Conservation (phyloP, 2,797 vertebrate species). For the Notamacropus eugenii region DNA sequence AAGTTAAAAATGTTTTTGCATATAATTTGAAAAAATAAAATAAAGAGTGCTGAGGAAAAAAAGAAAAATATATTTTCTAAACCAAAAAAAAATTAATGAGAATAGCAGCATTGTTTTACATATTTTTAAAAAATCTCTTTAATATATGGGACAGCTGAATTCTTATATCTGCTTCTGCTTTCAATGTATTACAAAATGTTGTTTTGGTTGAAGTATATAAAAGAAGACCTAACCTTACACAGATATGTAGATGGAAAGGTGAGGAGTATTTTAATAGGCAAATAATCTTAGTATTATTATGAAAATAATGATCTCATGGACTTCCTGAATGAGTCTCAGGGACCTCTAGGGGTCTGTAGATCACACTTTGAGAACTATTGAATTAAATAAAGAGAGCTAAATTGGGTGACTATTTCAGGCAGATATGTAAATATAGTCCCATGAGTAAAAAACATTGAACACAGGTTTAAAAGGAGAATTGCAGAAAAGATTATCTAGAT, state of each 20-base stretch:
- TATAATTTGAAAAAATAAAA: neutral
- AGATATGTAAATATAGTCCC: neutral
- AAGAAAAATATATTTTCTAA: neutral
- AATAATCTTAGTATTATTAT: neutral
- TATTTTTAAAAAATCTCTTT: neutral
- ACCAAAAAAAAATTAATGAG: neutral
- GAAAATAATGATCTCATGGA: neutral
- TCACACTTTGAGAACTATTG: neutral
- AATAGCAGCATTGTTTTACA: neutral
- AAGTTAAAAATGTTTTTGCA: neutral
- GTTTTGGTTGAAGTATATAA: neutral
- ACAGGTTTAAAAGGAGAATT: neutral
- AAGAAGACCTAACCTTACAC: neutral
- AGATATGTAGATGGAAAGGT: neutral
- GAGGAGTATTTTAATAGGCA: neutral
- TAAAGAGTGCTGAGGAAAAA: neutral
- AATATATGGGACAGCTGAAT: neutral
- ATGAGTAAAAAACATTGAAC: neutral
- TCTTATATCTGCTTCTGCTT: neutral
- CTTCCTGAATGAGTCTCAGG: neutral
- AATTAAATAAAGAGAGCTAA: neutral
- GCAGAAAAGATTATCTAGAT: conserved; percentile 15
- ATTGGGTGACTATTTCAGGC: neutral
- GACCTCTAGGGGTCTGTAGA: neutral
- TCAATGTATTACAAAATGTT: neutral